Conservation (phyloP, 2,797 vertebrate genomes). For the Squalus acanthias region DNA sequence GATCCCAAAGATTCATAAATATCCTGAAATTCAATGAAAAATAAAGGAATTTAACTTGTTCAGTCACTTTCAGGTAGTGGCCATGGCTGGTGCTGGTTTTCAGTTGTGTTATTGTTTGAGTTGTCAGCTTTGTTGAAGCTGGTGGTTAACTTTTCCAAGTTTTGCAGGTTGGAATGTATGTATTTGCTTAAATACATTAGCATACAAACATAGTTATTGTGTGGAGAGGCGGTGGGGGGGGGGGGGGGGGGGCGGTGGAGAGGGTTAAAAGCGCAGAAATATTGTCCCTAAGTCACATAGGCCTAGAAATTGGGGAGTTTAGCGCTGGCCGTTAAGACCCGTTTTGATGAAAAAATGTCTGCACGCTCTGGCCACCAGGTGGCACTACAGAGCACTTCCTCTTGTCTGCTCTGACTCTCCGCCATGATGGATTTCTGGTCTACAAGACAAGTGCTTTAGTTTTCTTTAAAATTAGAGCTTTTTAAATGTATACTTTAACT, state of each 20-base stretch:
- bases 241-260: too few species aligned
- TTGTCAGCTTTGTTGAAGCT: background rate
- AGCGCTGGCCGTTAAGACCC: too few species aligned
- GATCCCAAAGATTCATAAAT: background rate
- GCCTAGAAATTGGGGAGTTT: too few species aligned
- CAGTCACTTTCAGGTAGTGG: background rate
- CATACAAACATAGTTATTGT: background rate
- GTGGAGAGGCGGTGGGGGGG: background rate
- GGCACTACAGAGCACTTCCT: background rate
- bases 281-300: background rate
- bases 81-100: background rate
- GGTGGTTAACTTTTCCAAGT: background rate
- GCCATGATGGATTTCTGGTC: background rate
- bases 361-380: background rate
- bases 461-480: background rate
- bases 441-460: background rate
- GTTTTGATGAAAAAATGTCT: too few species aligned
- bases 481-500: background rate
- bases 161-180: background rate
- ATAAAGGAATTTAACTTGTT: background rate
- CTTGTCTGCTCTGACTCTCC: background rate
- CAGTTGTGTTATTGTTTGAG: background rate
- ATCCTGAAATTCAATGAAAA: background rate
- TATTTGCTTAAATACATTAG: background rate
- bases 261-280: background rate